Evolutionary conservation across 2,113 vertebrate species (phyloP).

Genomic region (Hippocampus mohnikei): DNA sequence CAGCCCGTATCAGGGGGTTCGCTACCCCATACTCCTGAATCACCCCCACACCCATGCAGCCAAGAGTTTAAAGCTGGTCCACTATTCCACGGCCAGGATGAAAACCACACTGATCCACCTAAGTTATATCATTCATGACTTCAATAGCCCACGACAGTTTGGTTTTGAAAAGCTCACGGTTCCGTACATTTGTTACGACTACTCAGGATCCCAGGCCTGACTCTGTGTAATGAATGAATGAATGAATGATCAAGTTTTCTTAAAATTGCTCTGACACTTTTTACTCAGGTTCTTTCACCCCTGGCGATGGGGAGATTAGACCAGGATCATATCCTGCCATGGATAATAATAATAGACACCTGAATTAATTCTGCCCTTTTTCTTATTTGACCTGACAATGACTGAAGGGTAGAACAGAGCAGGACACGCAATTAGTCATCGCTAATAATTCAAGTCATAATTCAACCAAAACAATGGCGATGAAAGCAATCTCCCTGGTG

Average conservation of each 20-base stretch:
- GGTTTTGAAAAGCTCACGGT: not conserved
- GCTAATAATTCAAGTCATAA: not conserved
- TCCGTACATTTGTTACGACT: not conserved
- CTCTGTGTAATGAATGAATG: not conserved
- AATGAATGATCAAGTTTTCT: not conserved
- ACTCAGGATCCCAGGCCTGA: not conserved
- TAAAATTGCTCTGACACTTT: constrained; percentile 9
- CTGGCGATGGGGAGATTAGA: constrained; percentile 50
- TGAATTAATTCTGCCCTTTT: constrained; percentile 33
- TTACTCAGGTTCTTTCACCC: constrained; percentile 16
- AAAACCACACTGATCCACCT: too few relatives aligned
- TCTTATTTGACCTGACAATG: constrained; percentile 27
- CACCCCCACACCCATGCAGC: too few relatives aligned
- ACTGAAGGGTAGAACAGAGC: constrained; percentile 11
- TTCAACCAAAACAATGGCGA: too few relatives aligned
- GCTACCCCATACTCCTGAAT: too few relatives aligned
- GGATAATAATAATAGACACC: constrained; percentile 39
- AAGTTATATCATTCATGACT: too few relatives aligned
- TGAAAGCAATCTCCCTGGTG: too few relatives aligned
- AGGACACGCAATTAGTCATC: constrained; percentile 14
- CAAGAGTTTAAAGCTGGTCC: too few relatives aligned
- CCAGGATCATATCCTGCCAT: constrained; percentile 32
- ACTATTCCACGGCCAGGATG: too few relatives aligned
- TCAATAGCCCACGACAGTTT: not conserved
- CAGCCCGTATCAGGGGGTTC: too few relatives aligned